Conservation (phyloP, 1,140 invertebrate genomes). For the Dermatophagoides farinae region DNA sequence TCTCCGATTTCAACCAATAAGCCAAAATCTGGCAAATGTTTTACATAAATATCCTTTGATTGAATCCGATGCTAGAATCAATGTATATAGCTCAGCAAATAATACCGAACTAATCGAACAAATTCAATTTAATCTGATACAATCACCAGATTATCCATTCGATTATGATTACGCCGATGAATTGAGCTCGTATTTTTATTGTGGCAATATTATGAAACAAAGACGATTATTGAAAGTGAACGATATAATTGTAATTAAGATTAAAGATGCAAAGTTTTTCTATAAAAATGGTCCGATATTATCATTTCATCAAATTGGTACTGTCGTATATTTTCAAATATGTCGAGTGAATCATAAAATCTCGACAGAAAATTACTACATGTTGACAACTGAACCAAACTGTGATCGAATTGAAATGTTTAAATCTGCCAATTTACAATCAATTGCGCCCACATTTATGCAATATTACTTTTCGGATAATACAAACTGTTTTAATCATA, state of each 20-base stretch:
- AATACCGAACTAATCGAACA: neutral
- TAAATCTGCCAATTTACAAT: slow-evolving; percentile 12
- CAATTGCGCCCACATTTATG: slow-evolving; percentile 12
- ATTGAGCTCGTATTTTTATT: neutral
- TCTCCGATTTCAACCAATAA: neutral
- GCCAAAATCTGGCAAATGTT: neutral
- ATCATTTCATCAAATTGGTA: neutral
- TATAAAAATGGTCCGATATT: neutral
- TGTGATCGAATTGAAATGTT: slow-evolving; percentile 2
- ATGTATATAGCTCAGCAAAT: neutral
- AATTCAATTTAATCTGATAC: neutral
- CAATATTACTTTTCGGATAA: slow-evolving; percentile 1
- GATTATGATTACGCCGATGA: slow-evolving; percentile 5
- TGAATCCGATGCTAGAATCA: neutral
- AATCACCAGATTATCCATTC: slow-evolving; percentile 6
- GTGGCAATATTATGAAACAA: neutral
- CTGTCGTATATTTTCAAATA: slow-evolving; percentile 15
- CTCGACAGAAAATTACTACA: neutral
- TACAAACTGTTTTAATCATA: neutral
- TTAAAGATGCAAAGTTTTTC: neutral
- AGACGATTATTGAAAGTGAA: neutral
- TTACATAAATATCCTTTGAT: neutral
- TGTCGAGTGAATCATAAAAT: slow-evolving; percentile 2
- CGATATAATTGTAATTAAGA: slow-evolving; percentile 5
- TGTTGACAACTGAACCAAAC: neutral